Conservation (phyloP, 2,113 vertebrate species). For the Myotis lucifugus region DNA sequence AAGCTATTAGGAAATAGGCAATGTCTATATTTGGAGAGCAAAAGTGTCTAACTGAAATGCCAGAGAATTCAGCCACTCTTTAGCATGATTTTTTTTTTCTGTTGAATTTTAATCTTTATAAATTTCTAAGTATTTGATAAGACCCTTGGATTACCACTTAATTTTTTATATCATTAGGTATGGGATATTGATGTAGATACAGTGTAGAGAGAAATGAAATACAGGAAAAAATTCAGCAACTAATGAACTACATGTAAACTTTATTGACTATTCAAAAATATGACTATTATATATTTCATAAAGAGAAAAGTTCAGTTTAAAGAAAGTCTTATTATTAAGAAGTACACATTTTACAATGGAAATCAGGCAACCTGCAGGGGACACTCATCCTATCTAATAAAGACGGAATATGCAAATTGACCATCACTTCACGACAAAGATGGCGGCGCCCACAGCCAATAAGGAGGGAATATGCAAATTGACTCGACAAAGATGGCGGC, state of each 20-base stretch:
- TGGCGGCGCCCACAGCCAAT: no score
- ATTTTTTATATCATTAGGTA: background rate
- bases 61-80: background rate
- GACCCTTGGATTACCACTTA: background rate
- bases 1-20: background rate
- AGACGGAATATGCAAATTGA: no score
- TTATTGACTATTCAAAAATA: conserved; percentile 27
- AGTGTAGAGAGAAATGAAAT: background rate
- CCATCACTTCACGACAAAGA: no score
- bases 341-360: conserved; percentile 73
- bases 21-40: background rate
- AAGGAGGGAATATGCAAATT: no score
- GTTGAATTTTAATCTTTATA: conserved; percentile 19
- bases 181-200: background rate
- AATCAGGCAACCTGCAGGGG: conserved; percentile 78
- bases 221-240: background rate
- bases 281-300: conserved; percentile 4
- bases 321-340: conserved; percentile 41
- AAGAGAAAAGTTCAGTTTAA: conserved; percentile 51
- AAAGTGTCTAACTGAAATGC: background rate
- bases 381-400: conserved; percentile 56
- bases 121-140: conserved; percentile 15
- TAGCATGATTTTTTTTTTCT: background rate
- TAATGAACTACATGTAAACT: background rate
- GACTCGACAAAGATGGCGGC: no score